Conservation (phyloP, 1,140 invertebrate genomes). For the Ectropis grisescens region DNA sequence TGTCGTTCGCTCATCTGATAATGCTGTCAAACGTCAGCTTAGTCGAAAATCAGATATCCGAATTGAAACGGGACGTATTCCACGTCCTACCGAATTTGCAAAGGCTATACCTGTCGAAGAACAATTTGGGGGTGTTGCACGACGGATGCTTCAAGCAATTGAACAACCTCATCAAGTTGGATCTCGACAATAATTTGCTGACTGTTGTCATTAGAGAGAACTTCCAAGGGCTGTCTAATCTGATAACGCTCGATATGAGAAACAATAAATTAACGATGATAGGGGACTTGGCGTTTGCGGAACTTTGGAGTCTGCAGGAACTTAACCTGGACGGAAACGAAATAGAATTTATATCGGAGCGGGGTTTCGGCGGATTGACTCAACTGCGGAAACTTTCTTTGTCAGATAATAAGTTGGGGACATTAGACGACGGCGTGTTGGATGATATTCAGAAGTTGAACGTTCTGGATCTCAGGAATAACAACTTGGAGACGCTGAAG, state of each 20-base stretch:
- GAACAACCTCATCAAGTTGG: conserved; percentile 75
- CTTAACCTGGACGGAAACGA: conserved; percentile 82
- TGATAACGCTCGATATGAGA: conserved; percentile 77
- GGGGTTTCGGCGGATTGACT: conserved; percentile 79
- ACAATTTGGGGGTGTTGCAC: conserved; percentile 79
- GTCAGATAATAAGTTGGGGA: conserved; percentile 79
- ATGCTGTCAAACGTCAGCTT: conserved; percentile 76
- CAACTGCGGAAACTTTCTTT: conserved; percentile 78
- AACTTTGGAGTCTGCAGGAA: conserved; percentile 79
- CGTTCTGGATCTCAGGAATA: conserved; percentile 80
- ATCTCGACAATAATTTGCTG: conserved; percentile 79
- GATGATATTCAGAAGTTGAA: conserved; percentile 74
- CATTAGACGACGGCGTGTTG: conserved; percentile 76
- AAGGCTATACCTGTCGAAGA: conserved; percentile 76
- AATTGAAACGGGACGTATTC: conserved; percentile 80
- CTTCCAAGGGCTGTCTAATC: conserved; percentile 77
- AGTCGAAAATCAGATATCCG: conserved; percentile 79
- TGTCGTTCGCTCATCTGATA: conserved; percentile 78
- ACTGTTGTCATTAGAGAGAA: conserved; percentile 77
- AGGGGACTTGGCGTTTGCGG: conserved; percentile 80
- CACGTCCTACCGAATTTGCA: conserved; percentile 77
- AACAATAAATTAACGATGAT: conserved; percentile 80
- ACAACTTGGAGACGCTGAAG: conserved; percentile 80
- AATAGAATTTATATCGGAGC: conserved; percentile 74
- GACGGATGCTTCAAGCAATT: conserved; percentile 81